phyloP scores from a whole-genome alignment of 2,797 vertebrate genomes.

The Cygnus olor region DNA sequence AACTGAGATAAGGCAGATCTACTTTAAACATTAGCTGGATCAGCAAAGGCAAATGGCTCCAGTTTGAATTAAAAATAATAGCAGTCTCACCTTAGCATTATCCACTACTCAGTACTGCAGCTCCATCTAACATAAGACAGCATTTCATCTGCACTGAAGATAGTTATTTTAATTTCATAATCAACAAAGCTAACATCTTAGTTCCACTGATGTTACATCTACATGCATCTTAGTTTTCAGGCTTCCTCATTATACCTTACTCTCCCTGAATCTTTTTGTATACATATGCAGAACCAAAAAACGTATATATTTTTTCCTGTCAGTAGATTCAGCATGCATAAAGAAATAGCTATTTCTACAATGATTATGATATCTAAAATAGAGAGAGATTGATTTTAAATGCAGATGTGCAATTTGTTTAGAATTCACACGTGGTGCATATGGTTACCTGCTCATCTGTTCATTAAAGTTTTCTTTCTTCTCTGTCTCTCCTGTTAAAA shows the following conservation, averaged over 20 bases:
- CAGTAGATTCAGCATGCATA: not conserved
- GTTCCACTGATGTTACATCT: not conserved
- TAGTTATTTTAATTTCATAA: not conserved
- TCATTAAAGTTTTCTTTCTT: constrained; percentile 35
- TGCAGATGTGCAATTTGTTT: not conserved
- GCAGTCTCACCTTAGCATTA: not conserved
- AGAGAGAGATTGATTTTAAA: not conserved
- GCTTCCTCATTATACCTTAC: not conserved
- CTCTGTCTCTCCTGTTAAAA: constrained; percentile 37
- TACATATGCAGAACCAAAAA: not conserved
- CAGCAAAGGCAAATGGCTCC: not conserved
- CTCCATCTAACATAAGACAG: not conserved
- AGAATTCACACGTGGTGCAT: not conserved
- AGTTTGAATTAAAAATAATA: not conserved
- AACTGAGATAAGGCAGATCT: not conserved
- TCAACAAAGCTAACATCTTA: not conserved
- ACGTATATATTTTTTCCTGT: not conserved
- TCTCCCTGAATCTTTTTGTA: not conserved
- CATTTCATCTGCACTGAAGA: not conserved
- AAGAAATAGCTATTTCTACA: not conserved
- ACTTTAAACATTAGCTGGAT: not conserved
- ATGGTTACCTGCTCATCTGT: not conserved
- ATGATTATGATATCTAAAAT: not conserved
- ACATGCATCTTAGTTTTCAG: not conserved
- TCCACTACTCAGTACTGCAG: not conserved